Evolutionary conservation across 2,888 invertebrate genomes (phyloP).

Genomic region (Ischnura elegans): DNA sequence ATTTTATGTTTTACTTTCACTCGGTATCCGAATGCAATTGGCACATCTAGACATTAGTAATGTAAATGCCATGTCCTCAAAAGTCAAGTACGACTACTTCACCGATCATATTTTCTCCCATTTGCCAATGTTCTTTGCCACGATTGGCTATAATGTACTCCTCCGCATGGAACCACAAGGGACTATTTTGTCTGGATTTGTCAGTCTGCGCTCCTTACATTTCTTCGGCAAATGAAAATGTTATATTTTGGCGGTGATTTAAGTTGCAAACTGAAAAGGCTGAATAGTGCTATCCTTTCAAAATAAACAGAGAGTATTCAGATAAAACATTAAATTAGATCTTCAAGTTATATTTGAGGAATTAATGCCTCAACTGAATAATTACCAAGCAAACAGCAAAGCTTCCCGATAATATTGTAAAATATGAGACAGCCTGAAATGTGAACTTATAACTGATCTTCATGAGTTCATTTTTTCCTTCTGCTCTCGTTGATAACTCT

Average conservation of each 20-base stretch:
- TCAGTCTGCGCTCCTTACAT: background rate
- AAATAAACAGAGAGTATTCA: background rate
- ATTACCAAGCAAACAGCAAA: too few species aligned
- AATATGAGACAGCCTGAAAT: too few species aligned
- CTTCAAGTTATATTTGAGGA: too few species aligned
- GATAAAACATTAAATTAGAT: too few species aligned
- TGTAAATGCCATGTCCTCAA: constrained; percentile 55
- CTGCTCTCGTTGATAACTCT: too few species aligned
- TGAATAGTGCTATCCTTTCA: background rate
- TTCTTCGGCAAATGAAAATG: background rate
- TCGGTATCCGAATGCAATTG: constrained; percentile 2
- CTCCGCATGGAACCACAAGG: constrained; percentile 40
- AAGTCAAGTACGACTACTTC: constrained; percentile 21
- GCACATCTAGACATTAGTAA: constrained; percentile 37
- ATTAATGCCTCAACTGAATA: too few species aligned
- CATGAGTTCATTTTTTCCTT: too few species aligned
- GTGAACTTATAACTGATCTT: too few species aligned
- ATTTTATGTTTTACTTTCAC: constrained; percentile 32
- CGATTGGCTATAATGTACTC: constrained; percentile 58
- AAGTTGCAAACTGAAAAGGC: background rate
- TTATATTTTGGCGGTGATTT: background rate
- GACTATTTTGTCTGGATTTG: background rate
- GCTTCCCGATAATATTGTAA: too few species aligned
- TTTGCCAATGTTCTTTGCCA: constrained; percentile 55
- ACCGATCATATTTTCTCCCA: constrained; percentile 60